phyloP scores from a whole-genome alignment of 2,113 vertebrate species.

The Nansenia antarctica region DNA sequence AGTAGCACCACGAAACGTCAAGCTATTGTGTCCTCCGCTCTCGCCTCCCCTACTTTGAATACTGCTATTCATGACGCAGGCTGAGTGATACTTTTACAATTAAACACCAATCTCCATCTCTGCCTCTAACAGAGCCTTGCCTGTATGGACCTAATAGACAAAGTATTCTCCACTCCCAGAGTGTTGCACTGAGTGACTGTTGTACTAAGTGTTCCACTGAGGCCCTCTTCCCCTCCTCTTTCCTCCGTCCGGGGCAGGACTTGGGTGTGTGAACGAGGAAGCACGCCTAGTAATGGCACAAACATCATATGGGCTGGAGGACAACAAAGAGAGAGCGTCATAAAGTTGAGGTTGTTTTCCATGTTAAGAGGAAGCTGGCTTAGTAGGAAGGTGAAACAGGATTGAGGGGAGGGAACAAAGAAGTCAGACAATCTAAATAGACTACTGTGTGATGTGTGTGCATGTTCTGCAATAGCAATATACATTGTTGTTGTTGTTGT shows the following conservation, averaged over 20 bases:
- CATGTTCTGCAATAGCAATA: too few species aligned
- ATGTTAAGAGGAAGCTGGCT: constrained; percentile 54
- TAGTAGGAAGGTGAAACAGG: constrained; percentile 47
- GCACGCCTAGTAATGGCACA: constrained; percentile 28
- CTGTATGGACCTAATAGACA: constrained; percentile 70
- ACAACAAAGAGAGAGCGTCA: constrained; percentile 32
- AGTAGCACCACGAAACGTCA: constrained; percentile 62
- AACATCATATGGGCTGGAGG: constrained; percentile 55
- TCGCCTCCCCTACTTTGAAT: constrained; percentile 58
- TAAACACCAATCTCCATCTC: constrained; percentile 56
- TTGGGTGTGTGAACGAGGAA: not conserved
- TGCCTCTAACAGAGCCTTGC: constrained; percentile 60
- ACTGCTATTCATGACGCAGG: constrained; percentile 70
- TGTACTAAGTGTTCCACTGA: not conserved
- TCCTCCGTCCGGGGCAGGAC: not conserved
- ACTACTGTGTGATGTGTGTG: too few species aligned
- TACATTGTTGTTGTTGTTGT: too few species aligned
- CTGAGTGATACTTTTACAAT: constrained; percentile 69
- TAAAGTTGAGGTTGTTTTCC: constrained; percentile 54
- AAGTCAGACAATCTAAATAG: too few species aligned
- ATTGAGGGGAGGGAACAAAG: not conserved
- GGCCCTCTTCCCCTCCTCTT: not conserved
- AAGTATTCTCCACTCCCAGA: constrained; percentile 46
- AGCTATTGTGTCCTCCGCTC: constrained; percentile 66
- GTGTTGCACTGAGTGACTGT: not conserved